phyloP scores from a whole-genome alignment of 2,113 vertebrate genomes.

The Oreotragus oreotragus region DNA sequence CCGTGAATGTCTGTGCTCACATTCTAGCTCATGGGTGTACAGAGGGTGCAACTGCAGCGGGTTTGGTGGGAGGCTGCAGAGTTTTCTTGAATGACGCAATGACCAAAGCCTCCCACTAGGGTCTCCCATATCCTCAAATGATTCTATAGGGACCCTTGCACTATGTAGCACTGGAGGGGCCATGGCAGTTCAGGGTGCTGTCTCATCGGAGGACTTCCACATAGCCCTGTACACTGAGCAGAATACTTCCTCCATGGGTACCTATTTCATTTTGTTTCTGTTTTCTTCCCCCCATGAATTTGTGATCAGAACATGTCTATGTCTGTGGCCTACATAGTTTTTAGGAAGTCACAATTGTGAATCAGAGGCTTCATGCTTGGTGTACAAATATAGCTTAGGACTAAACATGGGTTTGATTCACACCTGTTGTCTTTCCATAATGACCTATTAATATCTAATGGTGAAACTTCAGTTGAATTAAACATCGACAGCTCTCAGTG shows the following conservation, averaged over 20 bases:
- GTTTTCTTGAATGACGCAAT: not conserved
- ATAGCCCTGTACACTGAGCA: not conserved
- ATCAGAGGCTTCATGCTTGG: not conserved
- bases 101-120: not conserved
- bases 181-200: too few relatives aligned
- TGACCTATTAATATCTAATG: not conserved
- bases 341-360: not conserved
- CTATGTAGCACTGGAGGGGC: not conserved
- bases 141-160: not conserved
- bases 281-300: fast-evolving
- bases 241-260: not conserved
- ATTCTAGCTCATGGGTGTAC: not conserved
- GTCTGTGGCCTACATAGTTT: not conserved
- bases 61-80: not conserved
- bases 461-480: not conserved
- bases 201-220: not conserved
- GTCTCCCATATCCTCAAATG: not conserved
- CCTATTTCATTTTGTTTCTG: not conserved
- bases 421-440: not conserved
- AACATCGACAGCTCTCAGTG: not conserved
- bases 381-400: not conserved
- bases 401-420: not conserved
- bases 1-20: not conserved
- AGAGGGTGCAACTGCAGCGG: not conserved
- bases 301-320: not conserved